phyloP scores from a whole-genome alignment of 2,113 vertebrate genomes.

The Narcine bancroftii region DNA sequence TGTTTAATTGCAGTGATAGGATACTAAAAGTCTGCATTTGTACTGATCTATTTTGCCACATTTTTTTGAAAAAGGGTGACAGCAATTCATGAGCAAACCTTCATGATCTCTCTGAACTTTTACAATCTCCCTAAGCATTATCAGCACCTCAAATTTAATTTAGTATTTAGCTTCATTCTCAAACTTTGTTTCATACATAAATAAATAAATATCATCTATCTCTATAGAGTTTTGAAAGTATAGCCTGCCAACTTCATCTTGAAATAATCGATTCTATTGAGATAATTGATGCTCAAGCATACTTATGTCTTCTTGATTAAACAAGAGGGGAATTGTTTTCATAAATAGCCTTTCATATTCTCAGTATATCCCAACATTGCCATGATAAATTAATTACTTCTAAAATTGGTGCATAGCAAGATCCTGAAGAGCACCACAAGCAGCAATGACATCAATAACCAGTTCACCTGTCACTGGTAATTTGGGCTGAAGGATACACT shows the following conservation, averaged over 20 bases:
- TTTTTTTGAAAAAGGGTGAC: not conserved
- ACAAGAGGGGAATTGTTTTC: not conserved
- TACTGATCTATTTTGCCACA: not conserved
- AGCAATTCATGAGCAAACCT: not conserved
- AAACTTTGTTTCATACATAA: too few relatives aligned
- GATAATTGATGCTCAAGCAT: not conserved
- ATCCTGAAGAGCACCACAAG: not conserved
- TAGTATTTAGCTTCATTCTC: not conserved
- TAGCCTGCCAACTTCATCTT: not conserved
- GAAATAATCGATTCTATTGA: constrained; percentile 1
- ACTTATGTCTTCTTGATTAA: not conserved
- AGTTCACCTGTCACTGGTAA: not conserved
- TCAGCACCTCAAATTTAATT: not conserved
- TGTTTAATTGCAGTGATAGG: not conserved
- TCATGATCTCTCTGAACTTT: not conserved
- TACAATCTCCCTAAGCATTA: not conserved
- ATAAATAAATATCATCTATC: not conserved
- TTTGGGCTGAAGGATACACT: not conserved
- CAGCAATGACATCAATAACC: not conserved
- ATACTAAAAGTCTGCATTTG: not conserved
- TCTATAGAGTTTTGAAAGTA: not conserved
- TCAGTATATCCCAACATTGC: not conserved
- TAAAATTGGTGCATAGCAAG: not conserved
- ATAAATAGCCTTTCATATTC: not conserved
- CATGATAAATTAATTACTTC: not conserved